Evolutionary conservation across 2,797 vertebrate species (phyloP), one percentile per base, ranked within the genome.

Genomic region (Siniperca undulata): DNA sequence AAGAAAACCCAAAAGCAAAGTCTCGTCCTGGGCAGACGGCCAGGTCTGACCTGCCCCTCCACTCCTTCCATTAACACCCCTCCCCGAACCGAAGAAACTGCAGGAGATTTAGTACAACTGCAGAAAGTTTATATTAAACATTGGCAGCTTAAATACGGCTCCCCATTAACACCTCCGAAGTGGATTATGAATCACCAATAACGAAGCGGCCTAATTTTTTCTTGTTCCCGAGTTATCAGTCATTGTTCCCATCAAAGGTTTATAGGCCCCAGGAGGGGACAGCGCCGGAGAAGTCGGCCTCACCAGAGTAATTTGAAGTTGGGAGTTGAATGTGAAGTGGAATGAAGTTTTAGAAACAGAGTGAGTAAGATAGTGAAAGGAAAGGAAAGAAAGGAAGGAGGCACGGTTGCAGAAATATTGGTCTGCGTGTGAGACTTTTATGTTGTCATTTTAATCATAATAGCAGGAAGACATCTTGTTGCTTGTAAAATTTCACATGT

Each of bases 141-240:
- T 36, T 88, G 84, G 86, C 91, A 93, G 87, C 85, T 92, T 92
- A 86, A 94, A 92, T 89, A 87, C 27, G 70, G 84, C 87, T 87
- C 71, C 77, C 80, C 85, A 89, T 93, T 94, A 93, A 92, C 90
- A 75, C 89, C 90, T 91, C 81, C 77, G 73, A 81, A 89, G 86
- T 82, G 87, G 85, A 92, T 90, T 92, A 91, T 94, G 86, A 93
- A 93, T 94, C 90, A 90, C 72, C 85, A 83, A 86, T 88, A 89
- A 90, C 58, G 65, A 69, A 75, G 70, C 74, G 2, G 80, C 85
- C 86, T 89, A 40, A 83, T 91, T 90, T 86, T 71, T 83, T 77
- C 74, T 78, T 70, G 79, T 89, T 80, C 76, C 69, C 19, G 20
- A 89, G 87, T 90, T 92, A 92, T 94, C 88, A 87, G 82, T 93